Conservation (phyloP, 1,140 invertebrate genomes). For the Latrodectus geometricus region DNA sequence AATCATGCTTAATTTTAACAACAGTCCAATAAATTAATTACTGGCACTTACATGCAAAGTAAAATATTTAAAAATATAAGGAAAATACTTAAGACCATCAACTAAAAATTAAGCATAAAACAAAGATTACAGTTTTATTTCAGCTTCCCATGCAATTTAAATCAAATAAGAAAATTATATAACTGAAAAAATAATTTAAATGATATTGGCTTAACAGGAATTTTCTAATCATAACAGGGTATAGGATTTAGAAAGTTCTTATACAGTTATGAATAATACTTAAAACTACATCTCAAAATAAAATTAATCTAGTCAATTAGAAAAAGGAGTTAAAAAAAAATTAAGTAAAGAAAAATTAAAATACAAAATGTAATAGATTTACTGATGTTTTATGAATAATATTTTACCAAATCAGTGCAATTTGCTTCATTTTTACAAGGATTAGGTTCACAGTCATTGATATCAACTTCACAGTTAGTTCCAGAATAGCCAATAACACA, state of each 20-base stretch:
- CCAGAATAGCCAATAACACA: conserved; percentile 92
- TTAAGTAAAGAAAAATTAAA: background rate
- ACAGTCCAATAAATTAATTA: background rate
- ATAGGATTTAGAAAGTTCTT: too few relatives aligned
- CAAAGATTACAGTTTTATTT: too few relatives aligned
- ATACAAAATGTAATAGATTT: background rate
- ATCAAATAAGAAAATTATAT: too few relatives aligned
- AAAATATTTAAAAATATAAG: too few relatives aligned
- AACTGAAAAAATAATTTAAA: too few relatives aligned
- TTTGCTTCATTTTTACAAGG: conserved; percentile 91
- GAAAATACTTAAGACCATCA: too few relatives aligned
- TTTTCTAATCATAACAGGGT: too few relatives aligned
- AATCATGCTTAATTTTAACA: background rate
- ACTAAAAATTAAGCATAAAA: too few relatives aligned
- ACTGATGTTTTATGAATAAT: background rate
- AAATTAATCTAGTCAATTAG: background rate
- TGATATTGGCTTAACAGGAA: too few relatives aligned
- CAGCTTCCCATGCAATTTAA: too few relatives aligned
- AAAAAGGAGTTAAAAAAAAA: background rate
- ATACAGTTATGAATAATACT: too few relatives aligned
- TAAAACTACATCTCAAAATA: background rate
- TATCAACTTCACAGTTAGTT: conserved; percentile 88
- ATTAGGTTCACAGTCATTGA: conserved; percentile 86
- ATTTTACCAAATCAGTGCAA: conserved; percentile 90
- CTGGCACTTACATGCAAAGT: too few relatives aligned